A percentile compares a stretch with the other conserved stretches of the same genome.
Evolutionary conservation across 2,888 invertebrate genomes (phyloP).

Genomic region (Epiblema foenella): DNA sequence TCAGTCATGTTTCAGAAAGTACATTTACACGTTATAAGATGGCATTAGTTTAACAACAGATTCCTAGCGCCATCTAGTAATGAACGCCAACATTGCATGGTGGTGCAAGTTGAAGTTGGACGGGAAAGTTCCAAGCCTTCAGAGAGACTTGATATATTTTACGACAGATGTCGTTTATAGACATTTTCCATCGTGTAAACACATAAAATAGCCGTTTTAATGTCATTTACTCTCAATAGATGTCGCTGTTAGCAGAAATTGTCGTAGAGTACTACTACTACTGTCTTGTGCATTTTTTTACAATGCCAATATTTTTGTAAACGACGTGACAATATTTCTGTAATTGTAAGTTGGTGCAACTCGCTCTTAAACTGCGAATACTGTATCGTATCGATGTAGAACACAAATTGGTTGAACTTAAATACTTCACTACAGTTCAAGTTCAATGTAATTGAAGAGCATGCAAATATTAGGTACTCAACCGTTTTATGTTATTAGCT

Average conservation of each 20-base stretch:
- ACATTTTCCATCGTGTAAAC: not conserved
- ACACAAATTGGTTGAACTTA: not conserved
- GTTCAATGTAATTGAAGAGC: not conserved
- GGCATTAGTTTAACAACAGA: not conserved
- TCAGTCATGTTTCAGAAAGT: not conserved
- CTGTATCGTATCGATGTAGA: no score
- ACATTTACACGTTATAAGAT: not conserved
- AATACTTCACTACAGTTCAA: not conserved
- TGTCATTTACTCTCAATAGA: not conserved
- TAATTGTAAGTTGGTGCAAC: no score
- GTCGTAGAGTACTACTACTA: no score
- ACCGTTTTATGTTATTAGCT: not conserved
- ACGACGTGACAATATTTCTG: no score
- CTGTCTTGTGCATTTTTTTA: no score
- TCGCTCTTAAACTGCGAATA: no score
- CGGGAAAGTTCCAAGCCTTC: not conserved
- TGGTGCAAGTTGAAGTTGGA: not conserved
- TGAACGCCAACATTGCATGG: not conserved
- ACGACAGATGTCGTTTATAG: slow-evolving; percentile 15
- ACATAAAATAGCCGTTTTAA: no score
- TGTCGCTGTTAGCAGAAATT: not conserved
- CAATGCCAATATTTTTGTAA: no score
- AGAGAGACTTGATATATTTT: not conserved
- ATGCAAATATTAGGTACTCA: no score
- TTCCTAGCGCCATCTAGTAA: slow-evolving; percentile 22